These are phyloP conservation scores for Eospalax fontanierii DNA, from an alignment of 2,797 vertebrate genomes.

Conservation along the genomic window DNA sequence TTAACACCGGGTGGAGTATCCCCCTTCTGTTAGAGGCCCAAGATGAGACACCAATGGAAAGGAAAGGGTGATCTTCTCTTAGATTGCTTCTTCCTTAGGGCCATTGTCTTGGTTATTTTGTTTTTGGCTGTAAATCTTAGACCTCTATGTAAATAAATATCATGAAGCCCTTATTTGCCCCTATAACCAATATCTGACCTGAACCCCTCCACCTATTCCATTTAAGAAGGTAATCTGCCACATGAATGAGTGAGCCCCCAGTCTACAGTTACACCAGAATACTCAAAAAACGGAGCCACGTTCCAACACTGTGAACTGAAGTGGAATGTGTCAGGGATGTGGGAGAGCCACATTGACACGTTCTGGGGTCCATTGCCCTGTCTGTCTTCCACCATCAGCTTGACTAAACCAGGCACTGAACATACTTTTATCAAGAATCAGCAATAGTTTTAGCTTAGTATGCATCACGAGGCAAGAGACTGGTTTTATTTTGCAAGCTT, in stretches of 20 bases:
- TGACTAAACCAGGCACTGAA: not conserved
- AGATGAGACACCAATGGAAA: not conserved
- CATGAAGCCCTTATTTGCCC: fast-evolving
- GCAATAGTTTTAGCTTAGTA: slow-evolving; percentile 8
- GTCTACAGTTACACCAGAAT: not conserved
- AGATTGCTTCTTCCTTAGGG: not conserved
- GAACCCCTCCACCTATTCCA: not conserved
- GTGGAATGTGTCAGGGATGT: not conserved
- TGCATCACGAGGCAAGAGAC: not conserved
- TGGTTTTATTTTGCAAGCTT: slow-evolving; percentile 25
- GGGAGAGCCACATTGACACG: not conserved
- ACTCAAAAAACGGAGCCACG: not conserved
- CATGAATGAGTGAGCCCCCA: not conserved
- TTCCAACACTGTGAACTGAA: not conserved
- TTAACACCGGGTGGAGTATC: not conserved
- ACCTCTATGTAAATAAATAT: not conserved
- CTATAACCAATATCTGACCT: not conserved
- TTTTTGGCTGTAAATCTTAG: not conserved
- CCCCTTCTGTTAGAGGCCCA: not conserved
- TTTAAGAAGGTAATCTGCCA: slow-evolving; percentile 11
- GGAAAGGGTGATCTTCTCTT: not conserved
- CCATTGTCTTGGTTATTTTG: not conserved
- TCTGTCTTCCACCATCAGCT: not conserved
- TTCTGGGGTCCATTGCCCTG: not conserved
- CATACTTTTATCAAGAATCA: slow-evolving; percentile 48